Conservation (phyloP, 1,140 invertebrate species). For the Heliconius congener region DNA sequence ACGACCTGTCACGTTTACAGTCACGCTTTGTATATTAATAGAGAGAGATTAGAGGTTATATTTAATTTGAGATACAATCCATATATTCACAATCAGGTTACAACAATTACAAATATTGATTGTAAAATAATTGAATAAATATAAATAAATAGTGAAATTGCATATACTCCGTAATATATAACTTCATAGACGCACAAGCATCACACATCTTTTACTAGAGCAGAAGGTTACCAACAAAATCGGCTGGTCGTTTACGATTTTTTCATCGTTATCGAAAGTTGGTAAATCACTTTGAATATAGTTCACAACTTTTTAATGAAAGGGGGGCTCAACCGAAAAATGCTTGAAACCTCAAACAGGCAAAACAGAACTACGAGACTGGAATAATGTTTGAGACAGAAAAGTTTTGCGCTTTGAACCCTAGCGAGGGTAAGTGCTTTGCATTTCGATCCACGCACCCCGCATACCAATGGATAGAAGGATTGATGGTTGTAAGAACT, state of each 20-base stretch:
- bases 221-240: not conserved
- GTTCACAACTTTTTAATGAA: conserved; percentile 71
- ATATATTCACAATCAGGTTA: too few relatives aligned
- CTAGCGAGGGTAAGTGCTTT: conserved; percentile 74
- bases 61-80: too few relatives aligned
- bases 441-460: conserved; percentile 66
- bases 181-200: not conserved
- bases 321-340: conserved; percentile 66
- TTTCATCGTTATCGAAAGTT: conserved; percentile 52
- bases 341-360: conserved; percentile 71
- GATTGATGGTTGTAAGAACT: conserved; percentile 72
- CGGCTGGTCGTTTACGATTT: conserved; percentile 16
- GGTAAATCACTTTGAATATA: conserved; percentile 64
- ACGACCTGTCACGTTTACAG: too few relatives aligned
- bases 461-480: conserved; percentile 74
- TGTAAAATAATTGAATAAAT: too few relatives aligned
- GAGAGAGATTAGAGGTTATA: too few relatives aligned
- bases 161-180: not conserved
- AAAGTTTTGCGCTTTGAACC: conserved; percentile 75
- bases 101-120: too few relatives aligned
- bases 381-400: conserved; percentile 75
- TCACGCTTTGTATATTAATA: too few relatives aligned
- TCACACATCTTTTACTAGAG: conserved; percentile 14
- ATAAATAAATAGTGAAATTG: too few relatives aligned
- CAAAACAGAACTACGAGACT: conserved; percentile 74